These are phyloP conservation scores for Pycnonotus jocosus DNA, from an alignment of 2,113 vertebrate genomes.

Conservation along the genomic window DNA sequence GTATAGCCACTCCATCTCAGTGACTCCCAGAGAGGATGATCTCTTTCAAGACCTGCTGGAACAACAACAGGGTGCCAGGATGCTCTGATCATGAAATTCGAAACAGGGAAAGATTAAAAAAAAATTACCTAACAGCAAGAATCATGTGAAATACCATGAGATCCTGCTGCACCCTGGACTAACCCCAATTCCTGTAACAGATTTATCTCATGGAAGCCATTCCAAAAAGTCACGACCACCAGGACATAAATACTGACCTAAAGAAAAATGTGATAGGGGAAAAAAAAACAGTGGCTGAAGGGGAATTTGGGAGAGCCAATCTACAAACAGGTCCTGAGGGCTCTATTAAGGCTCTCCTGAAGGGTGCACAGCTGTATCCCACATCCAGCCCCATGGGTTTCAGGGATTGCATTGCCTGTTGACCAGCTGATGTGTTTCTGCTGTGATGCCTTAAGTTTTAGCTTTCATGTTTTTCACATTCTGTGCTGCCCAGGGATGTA, in stretches of 20 bases:
- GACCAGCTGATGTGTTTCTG: neutral
- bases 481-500: no score
- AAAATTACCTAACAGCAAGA: neutral
- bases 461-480: no score
- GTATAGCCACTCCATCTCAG: neutral
- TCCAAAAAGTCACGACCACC: neutral
- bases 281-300: neutral
- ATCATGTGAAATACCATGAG: neutral
- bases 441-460: no score
- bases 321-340: neutral
- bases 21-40: neutral
- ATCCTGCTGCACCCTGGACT: neutral
- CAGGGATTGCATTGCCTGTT: neutral
- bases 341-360: rapidly evolving
- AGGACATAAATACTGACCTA: neutral
- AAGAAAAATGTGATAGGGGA: neutral
- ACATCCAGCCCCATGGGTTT: neutral
- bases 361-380: rapidly evolving
- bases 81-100: neutral
- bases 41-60: neutral
- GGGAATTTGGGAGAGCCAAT: neutral
- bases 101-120: neutral
- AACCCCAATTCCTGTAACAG: neutral
- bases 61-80: neutral
- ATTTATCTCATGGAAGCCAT: neutral